Evolutionary conservation across 2,113 vertebrate genomes (phyloP).

Genomic region (Aplodontia rufa): DNA sequence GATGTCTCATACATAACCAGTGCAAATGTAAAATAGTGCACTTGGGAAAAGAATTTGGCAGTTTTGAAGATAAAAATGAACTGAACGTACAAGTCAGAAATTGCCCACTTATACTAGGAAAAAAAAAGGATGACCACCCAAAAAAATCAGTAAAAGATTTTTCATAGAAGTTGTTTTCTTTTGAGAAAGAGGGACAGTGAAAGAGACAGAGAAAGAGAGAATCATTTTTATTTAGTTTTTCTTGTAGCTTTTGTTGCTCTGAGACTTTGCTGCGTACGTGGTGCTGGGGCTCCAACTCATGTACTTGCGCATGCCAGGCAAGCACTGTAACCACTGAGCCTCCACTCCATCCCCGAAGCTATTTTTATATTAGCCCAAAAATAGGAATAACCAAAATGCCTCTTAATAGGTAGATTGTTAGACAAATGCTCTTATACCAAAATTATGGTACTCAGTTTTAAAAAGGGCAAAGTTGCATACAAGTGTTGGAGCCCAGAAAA

Average conservation of each 20-base stretch:
- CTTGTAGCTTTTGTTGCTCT: no score
- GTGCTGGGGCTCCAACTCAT: no score
- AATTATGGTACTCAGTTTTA: not conserved
- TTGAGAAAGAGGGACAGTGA: no score
- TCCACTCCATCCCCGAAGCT: no score
- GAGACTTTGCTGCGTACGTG: no score
- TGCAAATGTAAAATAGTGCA: not conserved
- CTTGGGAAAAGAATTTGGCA: not conserved
- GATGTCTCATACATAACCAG: not conserved
- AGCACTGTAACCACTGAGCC: no score
- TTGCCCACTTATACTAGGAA: not conserved
- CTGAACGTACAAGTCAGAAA: not conserved
- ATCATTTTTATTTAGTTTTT: no score
- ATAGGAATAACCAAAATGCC: not conserved
- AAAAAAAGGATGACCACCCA: not conserved
- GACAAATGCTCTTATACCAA: no score
- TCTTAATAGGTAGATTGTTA: not conserved
- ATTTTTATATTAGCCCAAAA: not conserved
- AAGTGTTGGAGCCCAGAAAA: not conserved
- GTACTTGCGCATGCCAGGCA: no score
- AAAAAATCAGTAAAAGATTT: not conserved
- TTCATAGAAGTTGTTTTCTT: not conserved
- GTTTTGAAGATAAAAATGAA: not conserved
- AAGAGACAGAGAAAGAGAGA: no score
- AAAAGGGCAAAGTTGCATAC: not conserved